Evolutionary conservation across 2,888 invertebrate genomes (phyloP), one percentile per base, ranked within the genome.

Genomic region (Schizotus pectinicornis): DNA sequence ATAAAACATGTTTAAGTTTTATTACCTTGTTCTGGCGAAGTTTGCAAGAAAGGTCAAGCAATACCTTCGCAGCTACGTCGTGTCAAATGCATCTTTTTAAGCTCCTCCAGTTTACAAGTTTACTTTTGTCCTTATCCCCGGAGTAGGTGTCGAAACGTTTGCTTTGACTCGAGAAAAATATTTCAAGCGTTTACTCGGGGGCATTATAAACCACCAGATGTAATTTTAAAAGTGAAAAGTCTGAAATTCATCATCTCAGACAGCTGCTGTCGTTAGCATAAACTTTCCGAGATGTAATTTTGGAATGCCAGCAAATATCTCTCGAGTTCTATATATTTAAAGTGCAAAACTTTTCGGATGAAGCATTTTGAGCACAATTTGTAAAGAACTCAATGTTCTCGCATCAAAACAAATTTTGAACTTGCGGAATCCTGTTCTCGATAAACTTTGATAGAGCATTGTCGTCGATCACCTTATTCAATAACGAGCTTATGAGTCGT

Each of bases 1-100:
- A 45, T 41, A 41, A 41, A 61, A 55, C 48, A 60, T 64, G 58
- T 63, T 66, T 67, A 64, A 65, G 65, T 67, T 66, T 66, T 66
- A 68, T 63, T 64, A 33, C 45, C 22, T 22, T 22, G 22, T 22
- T 22, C 3, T 22, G 22, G 5, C 22, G 5, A 22, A 22, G 5
- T 22, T 22, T 2, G 22, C 5, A 22, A 22, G 5, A 22, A 22
- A n/a, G n/a, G n/a, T n/a, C 22, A 2, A 22, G 22, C 22, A 3
- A 22, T 3, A 45, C 31, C 9, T 12, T n/a, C 3, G 32, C 9
- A 43, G 7, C n/a, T 30, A 31, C n/a, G 11, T 34, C n/a, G 11
- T 34, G 12, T 33, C 45, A 33, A 11, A 30, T 31, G 30, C 42
- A 42, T 9, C n/a, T 42, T 8, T 22, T 31, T 11, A 42, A 31